A percentile compares a stretch with the other conserved stretches of the same genome.
Evolutionary conservation across 2,888 invertebrate species (phyloP).

Genomic region (Brachylomia viminalis): DNA sequence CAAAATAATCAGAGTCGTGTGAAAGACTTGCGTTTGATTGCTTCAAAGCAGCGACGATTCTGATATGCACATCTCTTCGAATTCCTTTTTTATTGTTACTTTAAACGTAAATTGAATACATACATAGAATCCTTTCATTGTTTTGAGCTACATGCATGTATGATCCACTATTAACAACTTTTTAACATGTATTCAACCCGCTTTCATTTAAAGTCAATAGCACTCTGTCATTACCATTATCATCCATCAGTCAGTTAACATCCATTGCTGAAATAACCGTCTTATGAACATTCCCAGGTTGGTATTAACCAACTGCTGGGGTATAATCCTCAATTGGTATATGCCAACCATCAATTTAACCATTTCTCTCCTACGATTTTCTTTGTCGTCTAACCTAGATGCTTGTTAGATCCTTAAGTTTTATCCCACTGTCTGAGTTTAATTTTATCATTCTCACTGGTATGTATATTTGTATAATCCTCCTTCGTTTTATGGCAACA

Average conservation of each 20-base stretch:
- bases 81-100: no score
- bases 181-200: constrained; percentile 5
- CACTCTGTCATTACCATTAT: background rate
- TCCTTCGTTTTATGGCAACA: background rate
- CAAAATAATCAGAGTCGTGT: background rate
- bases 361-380: background rate
- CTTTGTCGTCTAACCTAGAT: background rate
- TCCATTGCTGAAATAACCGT: constrained; percentile 2
- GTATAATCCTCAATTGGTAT: background rate
- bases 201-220: constrained; percentile 3
- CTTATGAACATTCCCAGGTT: background rate
- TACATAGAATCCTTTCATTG: background rate
- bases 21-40: background rate
- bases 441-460: background rate
- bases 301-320: background rate
- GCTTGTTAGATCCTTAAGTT: background rate
- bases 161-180: background rate
- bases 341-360: background rate
- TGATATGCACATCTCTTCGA: background rate
- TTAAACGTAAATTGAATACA: background rate
- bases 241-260: background rate
- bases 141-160: background rate
- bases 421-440: background rate
- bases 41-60: background rate
- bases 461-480: background rate